phyloP scores from a whole-genome alignment of 2,888 invertebrate genomes.

The Cryptus viduatorius region DNA sequence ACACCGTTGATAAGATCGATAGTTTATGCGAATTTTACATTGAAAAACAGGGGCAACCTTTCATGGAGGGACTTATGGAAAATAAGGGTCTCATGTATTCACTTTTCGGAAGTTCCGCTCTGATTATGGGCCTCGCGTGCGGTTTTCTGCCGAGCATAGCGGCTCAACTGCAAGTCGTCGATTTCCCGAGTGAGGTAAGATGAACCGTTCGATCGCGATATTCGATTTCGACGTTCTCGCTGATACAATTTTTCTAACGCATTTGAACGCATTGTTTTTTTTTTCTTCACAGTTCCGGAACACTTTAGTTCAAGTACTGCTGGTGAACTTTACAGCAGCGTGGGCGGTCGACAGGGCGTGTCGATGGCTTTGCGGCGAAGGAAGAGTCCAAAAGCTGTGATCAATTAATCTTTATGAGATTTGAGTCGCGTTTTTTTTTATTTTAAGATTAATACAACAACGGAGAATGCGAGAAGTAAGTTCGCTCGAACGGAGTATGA shows the following conservation, averaged over 20 bases:
- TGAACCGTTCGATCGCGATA: constrained; percentile 13
- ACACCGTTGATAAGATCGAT: neutral
- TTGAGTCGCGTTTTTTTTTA: constrained; percentile 26
- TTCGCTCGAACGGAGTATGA: constrained; percentile 4
- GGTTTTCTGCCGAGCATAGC: constrained; percentile 95
- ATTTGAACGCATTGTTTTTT: constrained; percentile 44
- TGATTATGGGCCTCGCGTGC: constrained; percentile 93
- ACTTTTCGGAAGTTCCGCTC: constrained; percentile 92
- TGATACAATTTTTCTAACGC: constrained; percentile 14
- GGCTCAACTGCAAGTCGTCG: constrained; percentile 97
- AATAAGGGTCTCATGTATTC: constrained; percentile 97
- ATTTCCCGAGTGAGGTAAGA: constrained; percentile 96
- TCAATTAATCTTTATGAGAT: constrained; percentile 61
- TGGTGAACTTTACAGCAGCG: constrained; percentile 94
- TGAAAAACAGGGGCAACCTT: constrained; percentile 95
- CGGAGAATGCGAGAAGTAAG: constrained; percentile 18
- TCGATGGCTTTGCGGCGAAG: constrained; percentile 94
- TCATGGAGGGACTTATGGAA: constrained; percentile 98
- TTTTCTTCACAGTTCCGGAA: constrained; percentile 93
- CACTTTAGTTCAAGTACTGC: constrained; percentile 92
- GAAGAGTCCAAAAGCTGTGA: constrained; percentile 86
- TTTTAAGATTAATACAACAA: constrained; percentile 20
- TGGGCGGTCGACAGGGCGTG: constrained; percentile 94
- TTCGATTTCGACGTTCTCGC: neutral
- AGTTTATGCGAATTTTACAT: constrained; percentile 64